phyloP scores from a whole-genome alignment of 2,888 invertebrate species.

The Magallana nippona region DNA sequence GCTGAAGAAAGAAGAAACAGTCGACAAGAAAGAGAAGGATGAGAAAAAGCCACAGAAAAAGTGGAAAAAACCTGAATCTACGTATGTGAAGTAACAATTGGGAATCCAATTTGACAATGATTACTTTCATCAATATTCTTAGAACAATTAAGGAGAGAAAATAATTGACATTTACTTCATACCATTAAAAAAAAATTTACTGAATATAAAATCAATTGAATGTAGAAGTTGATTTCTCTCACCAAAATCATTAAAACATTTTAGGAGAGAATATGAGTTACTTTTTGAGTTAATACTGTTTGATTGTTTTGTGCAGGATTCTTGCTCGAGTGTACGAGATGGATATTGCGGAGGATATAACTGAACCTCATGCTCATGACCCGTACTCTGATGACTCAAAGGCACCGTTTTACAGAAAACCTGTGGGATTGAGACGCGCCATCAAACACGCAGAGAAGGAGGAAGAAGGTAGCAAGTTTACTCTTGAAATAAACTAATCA shows the following conservation, averaged over 20 bases:
- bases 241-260: background rate
- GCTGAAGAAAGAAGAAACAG: slow-evolving; percentile 54
- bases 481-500: background rate
- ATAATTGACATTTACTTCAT: background rate
- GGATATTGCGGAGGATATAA: slow-evolving; percentile 54
- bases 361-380: slow-evolving; percentile 65
- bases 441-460: slow-evolving; percentile 73
- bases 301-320: slow-evolving; percentile 60
- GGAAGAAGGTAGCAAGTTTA: slow-evolving; percentile 61
- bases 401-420: slow-evolving; percentile 79
- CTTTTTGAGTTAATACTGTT: background rate
- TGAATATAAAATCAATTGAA: background rate
- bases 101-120: no score
- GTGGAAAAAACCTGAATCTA: slow-evolving; percentile 65
- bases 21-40: slow-evolving; percentile 55
- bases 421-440: slow-evolving; percentile 75
- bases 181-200: background rate
- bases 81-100: slow-evolving; percentile 58
- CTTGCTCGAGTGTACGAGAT: slow-evolving; percentile 69
- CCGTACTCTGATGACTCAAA: slow-evolving; percentile 77
- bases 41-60: slow-evolving; percentile 61
- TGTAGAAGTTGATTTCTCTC: background rate
- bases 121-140: no score
- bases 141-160: background rate
- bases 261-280: background rate